Evolutionary conservation across 2,113 vertebrate genomes (phyloP).

Genomic region (Alligator sinensis): DNA sequence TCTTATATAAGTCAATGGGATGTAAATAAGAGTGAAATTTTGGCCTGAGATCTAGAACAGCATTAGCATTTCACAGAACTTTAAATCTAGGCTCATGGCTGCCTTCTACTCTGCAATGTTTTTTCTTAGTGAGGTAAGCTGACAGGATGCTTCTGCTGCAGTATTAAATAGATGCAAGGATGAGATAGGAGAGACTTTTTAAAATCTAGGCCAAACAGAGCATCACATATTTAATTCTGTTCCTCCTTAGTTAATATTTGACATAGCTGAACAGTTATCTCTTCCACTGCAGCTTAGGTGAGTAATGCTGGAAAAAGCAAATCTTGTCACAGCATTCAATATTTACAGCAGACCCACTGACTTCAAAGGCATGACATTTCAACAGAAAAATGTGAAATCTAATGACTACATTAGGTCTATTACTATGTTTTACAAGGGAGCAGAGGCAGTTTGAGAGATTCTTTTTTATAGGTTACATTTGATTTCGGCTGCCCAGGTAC

Average conservation of each 20-base stretch:
- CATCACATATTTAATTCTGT: neutral
- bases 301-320: conserved; percentile 16
- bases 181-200: neutral
- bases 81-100: neutral
- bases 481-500: neutral
- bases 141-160: neutral
- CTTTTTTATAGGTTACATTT: neutral
- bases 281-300: neutral
- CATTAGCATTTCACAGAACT: neutral
- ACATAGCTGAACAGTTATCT: neutral
- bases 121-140: neutral
- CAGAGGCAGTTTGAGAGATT: neutral
- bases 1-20: neutral
- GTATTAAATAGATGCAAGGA: neutral
- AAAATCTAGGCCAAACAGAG: neutral
- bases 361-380: neutral
- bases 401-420: neutral
- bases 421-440: neutral
- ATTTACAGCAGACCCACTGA: neutral
- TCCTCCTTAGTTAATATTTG: neutral
- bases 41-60: neutral
- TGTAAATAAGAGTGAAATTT: neutral
- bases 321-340: neutral
- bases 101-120: neutral
- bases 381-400: conserved; percentile 8